phyloP scores from a whole-genome alignment of 2,888 invertebrate species.

The Megalurothrips usitatus region DNA sequence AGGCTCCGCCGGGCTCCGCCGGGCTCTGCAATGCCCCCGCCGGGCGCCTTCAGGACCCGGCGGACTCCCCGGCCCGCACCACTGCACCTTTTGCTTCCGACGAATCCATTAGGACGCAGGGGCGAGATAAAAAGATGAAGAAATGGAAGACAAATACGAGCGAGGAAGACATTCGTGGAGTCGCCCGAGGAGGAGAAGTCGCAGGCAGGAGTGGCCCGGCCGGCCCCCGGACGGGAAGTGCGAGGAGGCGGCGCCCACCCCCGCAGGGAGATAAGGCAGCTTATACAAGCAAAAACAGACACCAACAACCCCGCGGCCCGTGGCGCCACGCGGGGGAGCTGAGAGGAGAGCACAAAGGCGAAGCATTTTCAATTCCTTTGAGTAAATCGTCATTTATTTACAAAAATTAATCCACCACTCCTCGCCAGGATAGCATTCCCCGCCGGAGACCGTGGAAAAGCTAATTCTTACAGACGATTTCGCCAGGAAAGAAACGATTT shows the following conservation, averaged over 20 bases:
- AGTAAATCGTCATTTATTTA: no score
- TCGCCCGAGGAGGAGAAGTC: not conserved
- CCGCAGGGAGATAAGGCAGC: not conserved
- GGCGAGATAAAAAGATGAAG: not conserved
- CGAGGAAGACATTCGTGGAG: not conserved
- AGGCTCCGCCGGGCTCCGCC: not conserved
- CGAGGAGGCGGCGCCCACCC: not conserved
- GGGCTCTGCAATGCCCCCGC: not conserved
- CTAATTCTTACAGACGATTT: no score
- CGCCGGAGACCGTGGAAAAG: no score
- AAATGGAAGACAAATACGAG: not conserved
- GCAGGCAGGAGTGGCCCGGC: not conserved
- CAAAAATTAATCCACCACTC: no score
- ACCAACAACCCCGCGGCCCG: no score
- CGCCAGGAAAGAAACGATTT: no score
- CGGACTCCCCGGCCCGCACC: not conserved
- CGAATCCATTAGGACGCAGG: constrained; percentile 13
- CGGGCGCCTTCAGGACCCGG: not conserved
- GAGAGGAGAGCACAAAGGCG: no score
- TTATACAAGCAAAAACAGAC: not conserved
- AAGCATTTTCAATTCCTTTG: no score
- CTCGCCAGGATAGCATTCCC: no score
- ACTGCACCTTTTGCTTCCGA: not conserved
- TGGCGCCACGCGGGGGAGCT: no score
- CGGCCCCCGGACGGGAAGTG: not conserved